These are phyloP conservation scores for Papilio polyxenes DNA, from an alignment of 1,140 invertebrate species.

Conservation along the genomic window DNA sequence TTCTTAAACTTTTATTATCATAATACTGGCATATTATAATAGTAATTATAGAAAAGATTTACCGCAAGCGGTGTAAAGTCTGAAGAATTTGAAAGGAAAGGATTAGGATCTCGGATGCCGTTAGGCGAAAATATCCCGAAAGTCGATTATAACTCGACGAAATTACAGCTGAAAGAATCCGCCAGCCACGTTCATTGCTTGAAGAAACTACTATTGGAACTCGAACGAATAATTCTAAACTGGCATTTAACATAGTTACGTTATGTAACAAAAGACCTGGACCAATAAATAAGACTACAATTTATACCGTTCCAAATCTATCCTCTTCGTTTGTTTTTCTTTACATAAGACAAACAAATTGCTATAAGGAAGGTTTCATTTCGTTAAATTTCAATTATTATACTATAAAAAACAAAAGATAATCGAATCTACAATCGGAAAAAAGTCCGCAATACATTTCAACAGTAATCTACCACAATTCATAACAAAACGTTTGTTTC, in stretches of 20 bases:
- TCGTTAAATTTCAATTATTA: not conserved
- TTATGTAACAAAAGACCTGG: not conserved
- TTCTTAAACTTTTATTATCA: not conserved
- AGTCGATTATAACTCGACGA: conserved; percentile 67
- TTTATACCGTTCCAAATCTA: not conserved
- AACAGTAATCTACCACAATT: too few species aligned
- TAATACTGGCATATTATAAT: not conserved
- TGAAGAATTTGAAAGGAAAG: conserved; percentile 40
- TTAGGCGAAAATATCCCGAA: conserved; percentile 50
- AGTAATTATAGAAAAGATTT: conserved; percentile 22
- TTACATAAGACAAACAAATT: not conserved
- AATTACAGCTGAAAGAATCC: conserved; percentile 63
- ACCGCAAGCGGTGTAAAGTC: conserved; percentile 29
- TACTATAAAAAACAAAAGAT: too few species aligned
- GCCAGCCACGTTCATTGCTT: conserved; percentile 39
- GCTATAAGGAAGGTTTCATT: not conserved
- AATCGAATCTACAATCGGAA: not conserved
- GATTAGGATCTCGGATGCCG: conserved; percentile 28
- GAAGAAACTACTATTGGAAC: conserved; percentile 41
- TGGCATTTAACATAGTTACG: not conserved
- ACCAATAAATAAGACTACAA: not conserved
- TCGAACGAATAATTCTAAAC: conserved; percentile 40
- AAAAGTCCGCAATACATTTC: not conserved
- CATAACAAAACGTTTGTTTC: not conserved
- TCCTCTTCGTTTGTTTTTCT: not conserved